Conservation (phyloP, 2,113 vertebrate species). For the Diadophis punctatus region DNA sequence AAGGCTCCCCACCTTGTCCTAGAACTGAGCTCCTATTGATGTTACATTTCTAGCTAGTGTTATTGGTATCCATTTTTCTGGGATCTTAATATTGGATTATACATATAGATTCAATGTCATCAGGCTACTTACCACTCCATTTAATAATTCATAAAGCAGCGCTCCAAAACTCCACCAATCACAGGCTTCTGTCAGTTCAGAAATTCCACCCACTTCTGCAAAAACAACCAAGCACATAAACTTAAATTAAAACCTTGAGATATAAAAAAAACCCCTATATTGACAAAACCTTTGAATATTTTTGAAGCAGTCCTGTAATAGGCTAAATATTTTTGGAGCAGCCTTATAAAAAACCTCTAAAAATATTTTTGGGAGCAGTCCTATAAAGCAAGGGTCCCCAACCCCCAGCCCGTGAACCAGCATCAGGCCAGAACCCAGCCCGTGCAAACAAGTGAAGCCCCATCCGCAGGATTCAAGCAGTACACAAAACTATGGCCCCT, state of each 20-base stretch:
- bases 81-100: neutral
- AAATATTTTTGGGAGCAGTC: no score
- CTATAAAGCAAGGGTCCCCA: no score
- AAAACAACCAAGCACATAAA: conserved; percentile 35
- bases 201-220: conserved; percentile 88
- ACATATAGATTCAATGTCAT: neutral
- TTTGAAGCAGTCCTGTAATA: neutral
- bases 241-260: neutral
- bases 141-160: conserved; percentile 89
- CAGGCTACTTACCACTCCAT: conserved; percentile 79
- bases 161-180: conserved; percentile 98
- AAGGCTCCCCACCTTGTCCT: neutral
- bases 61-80: neutral
- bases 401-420: no score
- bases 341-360: no score
- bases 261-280: neutral
- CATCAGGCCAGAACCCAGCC: no score
- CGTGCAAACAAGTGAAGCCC: no score
- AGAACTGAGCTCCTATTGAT: neutral
- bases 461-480: no score
- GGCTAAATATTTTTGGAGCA: no score
- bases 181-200: conserved; percentile 84
- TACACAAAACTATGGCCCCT: no score
- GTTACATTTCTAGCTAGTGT: neutral
- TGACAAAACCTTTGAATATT: accelerated